Conservation (phyloP, 2,888 invertebrate genomes). For the Tenthredo livida region DNA sequence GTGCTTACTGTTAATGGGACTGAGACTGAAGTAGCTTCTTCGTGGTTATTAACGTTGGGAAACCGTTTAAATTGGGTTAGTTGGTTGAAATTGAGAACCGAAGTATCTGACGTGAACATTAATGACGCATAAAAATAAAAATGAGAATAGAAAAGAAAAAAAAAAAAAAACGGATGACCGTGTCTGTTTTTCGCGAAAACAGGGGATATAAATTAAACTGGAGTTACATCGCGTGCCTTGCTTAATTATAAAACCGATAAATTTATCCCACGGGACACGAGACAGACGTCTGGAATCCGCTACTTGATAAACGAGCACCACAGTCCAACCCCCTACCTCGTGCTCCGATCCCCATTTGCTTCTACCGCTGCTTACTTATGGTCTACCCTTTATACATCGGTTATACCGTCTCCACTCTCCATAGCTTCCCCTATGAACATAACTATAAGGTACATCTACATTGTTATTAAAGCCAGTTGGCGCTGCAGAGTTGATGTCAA, state of each 20-base stretch:
- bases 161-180: constrained; percentile 53
- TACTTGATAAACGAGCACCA: constrained; percentile 72
- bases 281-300: constrained; percentile 71
- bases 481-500: not conserved
- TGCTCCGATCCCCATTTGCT: constrained; percentile 27
- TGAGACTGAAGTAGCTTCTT: not conserved
- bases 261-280: constrained; percentile 69
- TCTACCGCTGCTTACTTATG: constrained; percentile 44
- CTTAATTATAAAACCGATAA: constrained; percentile 77
- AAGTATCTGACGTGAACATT: not conserved
- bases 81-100: not conserved
- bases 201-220: constrained; percentile 70
- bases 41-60: not conserved
- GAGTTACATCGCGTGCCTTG: constrained; percentile 68
- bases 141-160: not conserved
- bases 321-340: constrained; percentile 36
- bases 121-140: not conserved
- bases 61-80: not conserved
- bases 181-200: constrained; percentile 48
- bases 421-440: constrained; percentile 4
- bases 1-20: not conserved
- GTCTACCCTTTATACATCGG: constrained; percentile 24
- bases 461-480: constrained; percentile 41
- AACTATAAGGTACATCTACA: constrained; percentile 22
- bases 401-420: constrained; percentile 15